phyloP scores from a whole-genome alignment of 2,113 vertebrate genomes.

The Junco hyemalis region DNA sequence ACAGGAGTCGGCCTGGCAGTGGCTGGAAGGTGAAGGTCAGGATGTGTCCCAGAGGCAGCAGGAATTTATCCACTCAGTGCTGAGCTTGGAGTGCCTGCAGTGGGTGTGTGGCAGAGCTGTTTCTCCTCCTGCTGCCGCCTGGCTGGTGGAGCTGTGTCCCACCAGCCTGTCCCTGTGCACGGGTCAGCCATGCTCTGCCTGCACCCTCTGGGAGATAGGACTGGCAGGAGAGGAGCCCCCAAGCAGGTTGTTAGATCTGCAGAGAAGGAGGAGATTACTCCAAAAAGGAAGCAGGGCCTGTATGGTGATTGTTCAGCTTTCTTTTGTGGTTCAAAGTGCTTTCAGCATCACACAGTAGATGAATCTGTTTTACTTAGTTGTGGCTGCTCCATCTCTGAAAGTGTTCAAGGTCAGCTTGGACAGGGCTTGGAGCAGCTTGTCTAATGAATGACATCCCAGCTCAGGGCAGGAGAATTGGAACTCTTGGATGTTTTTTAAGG shows the following conservation, averaged over 20 bases:
- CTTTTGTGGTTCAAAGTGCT: too few relatives aligned
- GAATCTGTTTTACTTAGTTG: not conserved
- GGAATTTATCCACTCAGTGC: not conserved
- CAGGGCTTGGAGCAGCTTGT: not conserved
- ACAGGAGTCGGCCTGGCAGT: fast-evolving
- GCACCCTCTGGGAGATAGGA: not conserved
- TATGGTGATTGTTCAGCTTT: fast-evolving
- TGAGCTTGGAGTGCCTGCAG: not conserved
- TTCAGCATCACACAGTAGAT: not conserved
- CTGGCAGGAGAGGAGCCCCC: not conserved
- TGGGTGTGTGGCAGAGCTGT: not conserved
- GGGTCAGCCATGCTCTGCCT: fast-evolving
- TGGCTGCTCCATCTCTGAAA: not conserved
- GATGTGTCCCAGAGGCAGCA: not conserved
- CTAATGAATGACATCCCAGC: not conserved
- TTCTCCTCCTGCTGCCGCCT: not conserved
- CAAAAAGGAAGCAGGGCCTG: not conserved
- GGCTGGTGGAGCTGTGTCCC: not conserved
- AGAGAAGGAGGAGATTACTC: not conserved
- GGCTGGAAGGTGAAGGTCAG: not conserved
- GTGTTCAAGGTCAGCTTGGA: not conserved
- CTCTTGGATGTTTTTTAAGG: not conserved
- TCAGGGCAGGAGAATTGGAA: not conserved
- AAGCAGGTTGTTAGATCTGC: not conserved
- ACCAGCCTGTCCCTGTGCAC: fast-evolving